Evolutionary conservation across 2,113 vertebrate species (phyloP).

Genomic region (Scolopax mira): DNA sequence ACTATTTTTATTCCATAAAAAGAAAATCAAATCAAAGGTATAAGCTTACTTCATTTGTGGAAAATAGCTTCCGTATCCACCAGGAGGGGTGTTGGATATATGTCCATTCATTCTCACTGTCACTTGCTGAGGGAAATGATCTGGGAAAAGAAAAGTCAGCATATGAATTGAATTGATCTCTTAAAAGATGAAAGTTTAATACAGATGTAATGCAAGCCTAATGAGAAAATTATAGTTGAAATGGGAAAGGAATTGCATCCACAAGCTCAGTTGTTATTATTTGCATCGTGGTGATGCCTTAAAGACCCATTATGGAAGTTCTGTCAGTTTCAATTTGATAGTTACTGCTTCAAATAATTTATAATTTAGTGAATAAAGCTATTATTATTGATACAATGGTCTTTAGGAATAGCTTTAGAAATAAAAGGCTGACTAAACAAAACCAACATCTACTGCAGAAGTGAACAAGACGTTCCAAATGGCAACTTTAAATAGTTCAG

Average conservation of each 20-base stretch:
- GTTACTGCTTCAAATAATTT: neutral
- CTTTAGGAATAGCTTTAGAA: constrained; percentile 7
- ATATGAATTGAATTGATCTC: neutral
- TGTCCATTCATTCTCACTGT: constrained; percentile 73
- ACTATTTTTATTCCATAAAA: neutral
- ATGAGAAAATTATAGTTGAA: neutral
- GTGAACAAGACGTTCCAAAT: neutral
- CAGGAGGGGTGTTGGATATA: constrained; percentile 68
- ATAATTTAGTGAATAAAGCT: neutral
- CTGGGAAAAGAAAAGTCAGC: constrained; percentile 24
- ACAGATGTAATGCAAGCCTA: neutral
- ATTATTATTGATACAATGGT: neutral
- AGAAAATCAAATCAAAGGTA: neutral
- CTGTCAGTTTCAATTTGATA: neutral
- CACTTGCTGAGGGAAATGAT: neutral
- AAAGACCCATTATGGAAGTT: neutral
- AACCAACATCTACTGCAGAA: neutral
- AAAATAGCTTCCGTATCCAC: constrained; percentile 69
- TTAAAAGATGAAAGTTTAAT: neutral
- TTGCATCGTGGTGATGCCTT: neutral
- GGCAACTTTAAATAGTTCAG: neutral
- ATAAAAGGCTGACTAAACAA: constrained; percentile 13
- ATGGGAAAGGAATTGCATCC: neutral
- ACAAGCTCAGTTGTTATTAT: neutral
- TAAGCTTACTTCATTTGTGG: constrained; percentile 77